phyloP scores from a whole-genome alignment of 2,113 vertebrate genomes.

The Dolichotis patagonum region DNA sequence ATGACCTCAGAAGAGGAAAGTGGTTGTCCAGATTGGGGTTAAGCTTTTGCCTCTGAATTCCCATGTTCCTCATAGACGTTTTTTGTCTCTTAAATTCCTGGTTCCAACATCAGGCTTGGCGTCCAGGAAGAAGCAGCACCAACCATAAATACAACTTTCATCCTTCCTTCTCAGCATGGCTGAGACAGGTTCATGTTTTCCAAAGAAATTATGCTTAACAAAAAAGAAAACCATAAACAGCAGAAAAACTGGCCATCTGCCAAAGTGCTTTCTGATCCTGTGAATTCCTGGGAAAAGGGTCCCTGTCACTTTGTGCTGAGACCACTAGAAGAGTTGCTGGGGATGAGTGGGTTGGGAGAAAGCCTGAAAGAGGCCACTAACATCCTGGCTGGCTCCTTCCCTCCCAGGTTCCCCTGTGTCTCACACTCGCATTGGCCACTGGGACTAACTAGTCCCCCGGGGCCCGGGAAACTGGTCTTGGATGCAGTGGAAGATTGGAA shows the following conservation, averaged over 20 bases:
- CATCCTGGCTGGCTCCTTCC: neutral
- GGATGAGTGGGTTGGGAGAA: neutral
- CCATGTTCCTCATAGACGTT: neutral
- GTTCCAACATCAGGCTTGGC: neutral
- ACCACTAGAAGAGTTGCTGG: neutral
- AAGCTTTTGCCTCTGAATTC: neutral
- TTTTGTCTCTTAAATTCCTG: constrained; percentile 28
- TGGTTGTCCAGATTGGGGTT: neutral
- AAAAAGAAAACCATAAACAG: neutral
- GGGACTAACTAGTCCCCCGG: neutral
- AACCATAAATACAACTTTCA: neutral
- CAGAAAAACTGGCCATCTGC: neutral
- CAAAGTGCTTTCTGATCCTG: neutral
- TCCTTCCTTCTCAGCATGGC: neutral
- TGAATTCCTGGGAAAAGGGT: neutral
- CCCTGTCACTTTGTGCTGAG: neutral
- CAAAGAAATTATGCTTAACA: neutral
- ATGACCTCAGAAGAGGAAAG: neutral
- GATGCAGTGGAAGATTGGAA: no score
- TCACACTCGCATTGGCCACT: neutral
- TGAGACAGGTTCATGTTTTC: neutral
- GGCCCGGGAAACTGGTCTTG: neutral
- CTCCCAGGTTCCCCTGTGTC: neutral
- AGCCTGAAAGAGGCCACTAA: no score
- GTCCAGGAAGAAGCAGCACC: neutral